Conservation (phyloP, 1,140 invertebrate species). For the Bombus superbus region DNA sequence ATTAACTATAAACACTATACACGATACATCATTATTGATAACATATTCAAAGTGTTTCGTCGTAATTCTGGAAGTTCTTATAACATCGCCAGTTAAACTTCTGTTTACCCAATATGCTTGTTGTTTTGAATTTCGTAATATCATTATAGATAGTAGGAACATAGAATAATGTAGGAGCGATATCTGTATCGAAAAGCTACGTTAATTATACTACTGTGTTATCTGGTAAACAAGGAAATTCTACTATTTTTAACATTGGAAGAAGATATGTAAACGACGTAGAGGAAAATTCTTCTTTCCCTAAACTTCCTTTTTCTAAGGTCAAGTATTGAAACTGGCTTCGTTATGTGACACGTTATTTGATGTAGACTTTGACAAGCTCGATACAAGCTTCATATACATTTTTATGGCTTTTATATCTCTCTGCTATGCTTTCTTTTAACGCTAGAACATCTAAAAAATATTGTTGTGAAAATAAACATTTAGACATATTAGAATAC, state of each 20-base stretch:
- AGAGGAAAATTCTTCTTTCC: too few species aligned
- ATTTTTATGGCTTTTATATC: conserved; percentile 93
- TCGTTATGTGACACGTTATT: too few species aligned
- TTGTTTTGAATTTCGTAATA: conserved; percentile 93
- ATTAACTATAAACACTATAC: too few species aligned
- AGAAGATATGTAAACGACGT: too few species aligned
- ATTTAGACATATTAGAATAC: too few species aligned
- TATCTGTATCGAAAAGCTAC: conserved; percentile 83
- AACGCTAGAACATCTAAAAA: conserved; percentile 89
- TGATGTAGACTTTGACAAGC: not conserved
- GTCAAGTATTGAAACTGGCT: too few species aligned
- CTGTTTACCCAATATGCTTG: conserved; percentile 92
- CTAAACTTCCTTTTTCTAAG: too few species aligned
- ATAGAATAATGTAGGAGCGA: conserved; percentile 94
- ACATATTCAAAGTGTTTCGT: too few species aligned
- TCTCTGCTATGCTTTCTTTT: conserved; percentile 87
- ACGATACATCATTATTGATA: too few species aligned
- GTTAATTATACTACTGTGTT: too few species aligned
- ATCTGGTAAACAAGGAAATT: too few species aligned
- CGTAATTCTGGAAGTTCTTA: conserved; percentile 85
- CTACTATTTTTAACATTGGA: too few species aligned
- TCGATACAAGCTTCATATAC: conserved; percentile 86
- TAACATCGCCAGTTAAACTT: conserved; percentile 91
- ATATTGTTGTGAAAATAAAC: conserved; percentile 86
- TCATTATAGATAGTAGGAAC: conserved; percentile 95